phyloP scores from a whole-genome alignment of 2,888 invertebrate genomes.

The Silvanus unidentatus region DNA sequence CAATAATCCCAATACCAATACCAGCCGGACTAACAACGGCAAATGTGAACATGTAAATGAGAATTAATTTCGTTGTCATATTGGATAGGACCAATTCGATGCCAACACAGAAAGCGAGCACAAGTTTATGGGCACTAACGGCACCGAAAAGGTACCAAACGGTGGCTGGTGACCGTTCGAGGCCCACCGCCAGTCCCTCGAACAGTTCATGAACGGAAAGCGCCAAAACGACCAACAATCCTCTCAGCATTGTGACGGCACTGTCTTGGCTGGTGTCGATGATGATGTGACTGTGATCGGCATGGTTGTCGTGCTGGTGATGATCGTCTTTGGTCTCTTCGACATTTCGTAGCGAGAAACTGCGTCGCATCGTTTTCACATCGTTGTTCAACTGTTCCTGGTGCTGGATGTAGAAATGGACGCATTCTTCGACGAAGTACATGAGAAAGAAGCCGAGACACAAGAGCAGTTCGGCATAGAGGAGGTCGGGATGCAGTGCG shows the following conservation, averaged over 20 bases:
- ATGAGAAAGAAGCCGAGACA: conserved; percentile 71
- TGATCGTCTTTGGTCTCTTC: conserved; percentile 9
- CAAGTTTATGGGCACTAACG: conserved; percentile 78
- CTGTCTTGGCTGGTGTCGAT: conserved; percentile 31
- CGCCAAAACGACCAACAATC: conserved; percentile 74
- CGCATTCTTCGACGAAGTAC: conserved; percentile 74
- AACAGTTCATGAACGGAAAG: conserved; percentile 81
- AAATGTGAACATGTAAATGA: conserved; percentile 68
- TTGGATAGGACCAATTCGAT: conserved; percentile 71
- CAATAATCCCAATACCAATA: conserved; percentile 66
- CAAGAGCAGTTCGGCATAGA: conserved; percentile 65
- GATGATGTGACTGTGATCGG: conserved; percentile 23
- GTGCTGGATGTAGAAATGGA: conserved; percentile 62
- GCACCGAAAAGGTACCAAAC: conserved; percentile 81
- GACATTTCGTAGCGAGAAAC: conserved; percentile 19
- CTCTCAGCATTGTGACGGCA: conserved; percentile 52
- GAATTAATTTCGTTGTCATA: conserved; percentile 56
- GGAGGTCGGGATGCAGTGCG: conserved; percentile 54
- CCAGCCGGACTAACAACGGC: conserved; percentile 76
- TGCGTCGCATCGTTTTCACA: conserved; percentile 32
- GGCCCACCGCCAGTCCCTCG: conserved; percentile 77
- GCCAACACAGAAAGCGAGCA: conserved; percentile 83
- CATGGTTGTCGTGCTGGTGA: conserved; percentile 11
- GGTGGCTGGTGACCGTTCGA: conserved; percentile 57
- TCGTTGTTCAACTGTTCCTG: conserved; percentile 33